Base-by-base conservation (phyloP, 2,113 vertebrate genomes). In the Stegastes partitus region DNA sequence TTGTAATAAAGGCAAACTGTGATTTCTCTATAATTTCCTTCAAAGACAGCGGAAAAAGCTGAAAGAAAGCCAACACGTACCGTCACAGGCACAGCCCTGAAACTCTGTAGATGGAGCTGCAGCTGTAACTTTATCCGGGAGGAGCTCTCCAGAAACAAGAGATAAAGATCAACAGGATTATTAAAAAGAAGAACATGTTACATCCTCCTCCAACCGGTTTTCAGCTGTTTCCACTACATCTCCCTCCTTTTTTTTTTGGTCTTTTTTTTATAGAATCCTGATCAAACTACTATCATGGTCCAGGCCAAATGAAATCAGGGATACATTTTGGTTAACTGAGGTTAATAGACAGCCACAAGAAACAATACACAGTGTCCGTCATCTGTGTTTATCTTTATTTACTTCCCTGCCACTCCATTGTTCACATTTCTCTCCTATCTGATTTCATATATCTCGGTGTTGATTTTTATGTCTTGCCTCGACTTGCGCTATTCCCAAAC, bases 141-240 rank as follows among this genome's bases (percentile, higher is more conserved):
- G 66, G 23, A 54, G 59, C 71, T 84, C 70, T 83, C 86, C 79
- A 86, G 23, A 78, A 73, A 62, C n/a, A 2, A 51, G 39, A 89
- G 82, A 89, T 85, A 84, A 85, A 84, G 81, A 83, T 87, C 67
- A 71, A 45, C 68, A 63, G 55, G 80, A 55, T 78, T 66, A 78
- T 81, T 66, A 74, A 85, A 61, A 66, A 59, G 5, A 70, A 18
- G 59, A 28, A n/a, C 55, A 62, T 25, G 37, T 50, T 54, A 62
- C 68, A 74, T 80, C 83, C 61, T 87, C 53, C 65, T 53, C 61
- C 5, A 19, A 74, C 55, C 28, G n/a, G 65, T 69, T 80, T 53
- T 69, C 19, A 7, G 49, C 44, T 56, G 39, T 51, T 62, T 67
- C 61, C 81, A 47, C 49, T 53, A 2, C 3, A 0, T 9, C 66